Conservation (phyloP, 1,140 invertebrate genomes). For the Drosophila lacteicornis region DNA sequence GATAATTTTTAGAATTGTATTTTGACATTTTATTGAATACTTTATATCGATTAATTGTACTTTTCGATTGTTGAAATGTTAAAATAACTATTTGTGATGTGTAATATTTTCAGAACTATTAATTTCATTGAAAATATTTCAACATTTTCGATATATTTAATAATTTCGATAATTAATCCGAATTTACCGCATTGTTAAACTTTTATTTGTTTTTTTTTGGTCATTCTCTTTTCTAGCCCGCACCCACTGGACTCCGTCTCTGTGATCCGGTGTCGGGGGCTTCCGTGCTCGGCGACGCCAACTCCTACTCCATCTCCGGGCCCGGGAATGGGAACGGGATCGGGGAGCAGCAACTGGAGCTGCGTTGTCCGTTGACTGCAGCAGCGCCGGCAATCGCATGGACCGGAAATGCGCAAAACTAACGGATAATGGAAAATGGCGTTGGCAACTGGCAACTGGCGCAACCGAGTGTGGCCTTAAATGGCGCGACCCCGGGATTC, state of each 20-base stretch:
- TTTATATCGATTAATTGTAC: too few species aligned
- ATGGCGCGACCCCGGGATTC: constrained; percentile 49
- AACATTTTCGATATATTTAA: too few species aligned
- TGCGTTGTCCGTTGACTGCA: constrained; percentile 35
- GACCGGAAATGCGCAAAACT: constrained; percentile 81
- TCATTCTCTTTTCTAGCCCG: not conserved
- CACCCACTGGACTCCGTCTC: not conserved
- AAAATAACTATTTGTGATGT: too few species aligned
- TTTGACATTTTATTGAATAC: not conserved
- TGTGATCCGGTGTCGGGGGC: not conserved
- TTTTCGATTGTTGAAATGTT: too few species aligned
- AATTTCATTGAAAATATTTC: too few species aligned
- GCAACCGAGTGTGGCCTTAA: constrained; percentile 67
- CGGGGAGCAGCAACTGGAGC: constrained; percentile 13
- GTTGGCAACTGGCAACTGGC: constrained; percentile 59
- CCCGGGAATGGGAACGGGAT: too few species aligned
- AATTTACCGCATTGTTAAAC: too few species aligned
- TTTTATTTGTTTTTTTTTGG: not conserved
- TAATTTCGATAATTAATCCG: not conserved
- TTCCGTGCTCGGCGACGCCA: not conserved
- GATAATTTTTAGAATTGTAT: not conserved
- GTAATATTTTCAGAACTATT: too few species aligned
- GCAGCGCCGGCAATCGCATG: constrained; percentile 57
- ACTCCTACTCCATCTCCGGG: not conserved
- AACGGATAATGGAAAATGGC: constrained; percentile 81